Conservation (phyloP, 2,113 vertebrate species). For the Lethenteron camtschaticum region DNA sequence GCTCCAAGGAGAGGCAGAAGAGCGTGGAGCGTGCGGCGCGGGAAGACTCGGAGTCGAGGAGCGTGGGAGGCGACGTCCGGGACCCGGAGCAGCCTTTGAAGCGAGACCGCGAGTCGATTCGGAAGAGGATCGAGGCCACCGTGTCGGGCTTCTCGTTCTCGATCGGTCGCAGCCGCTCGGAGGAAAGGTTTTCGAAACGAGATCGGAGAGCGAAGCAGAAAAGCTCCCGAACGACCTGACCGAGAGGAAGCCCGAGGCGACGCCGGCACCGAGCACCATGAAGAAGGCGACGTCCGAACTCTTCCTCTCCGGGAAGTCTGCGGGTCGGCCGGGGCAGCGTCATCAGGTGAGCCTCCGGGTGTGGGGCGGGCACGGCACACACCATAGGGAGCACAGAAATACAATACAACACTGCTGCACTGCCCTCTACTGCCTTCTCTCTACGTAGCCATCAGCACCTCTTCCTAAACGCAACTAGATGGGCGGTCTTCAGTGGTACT, state of each 20-base stretch:
- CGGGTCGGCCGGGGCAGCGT: slow-evolving; percentile 6
- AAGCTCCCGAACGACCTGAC: slow-evolving; percentile 4
- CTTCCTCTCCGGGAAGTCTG: slow-evolving; percentile 27
- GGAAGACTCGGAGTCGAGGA: slow-evolving; percentile 10
- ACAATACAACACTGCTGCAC: too few relatives aligned
- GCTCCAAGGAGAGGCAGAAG: slow-evolving; percentile 41
- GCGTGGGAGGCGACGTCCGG: slow-evolving; percentile 13
- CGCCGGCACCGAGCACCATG: slow-evolving; percentile 41
- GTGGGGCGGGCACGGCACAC: too few relatives aligned
- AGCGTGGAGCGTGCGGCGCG: slow-evolving; percentile 23
- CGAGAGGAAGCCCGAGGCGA: slow-evolving; percentile 22
- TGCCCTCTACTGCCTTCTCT: too few relatives aligned
- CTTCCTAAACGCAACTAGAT: too few relatives aligned
- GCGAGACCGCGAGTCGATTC: slow-evolving; percentile 49
- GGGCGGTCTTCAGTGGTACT: too few relatives aligned
- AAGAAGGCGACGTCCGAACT: slow-evolving; percentile 59
- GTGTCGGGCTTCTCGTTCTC: slow-evolving; percentile 56
- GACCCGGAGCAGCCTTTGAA: slow-evolving; percentile 24
- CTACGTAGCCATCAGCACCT: too few relatives aligned
- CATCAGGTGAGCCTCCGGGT: too few relatives aligned
- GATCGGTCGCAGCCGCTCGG: slow-evolving; percentile 43
- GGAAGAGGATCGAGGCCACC: slow-evolving; percentile 66
- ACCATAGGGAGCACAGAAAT: too few relatives aligned
- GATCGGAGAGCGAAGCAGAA: slow-evolving; percentile 16
- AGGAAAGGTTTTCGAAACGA: slow-evolving; percentile 24